Evolutionary conservation across 2,888 invertebrate species (phyloP), one percentile per base, ranked within the genome.

Genomic region (Ditylenchus weischeri): DNA sequence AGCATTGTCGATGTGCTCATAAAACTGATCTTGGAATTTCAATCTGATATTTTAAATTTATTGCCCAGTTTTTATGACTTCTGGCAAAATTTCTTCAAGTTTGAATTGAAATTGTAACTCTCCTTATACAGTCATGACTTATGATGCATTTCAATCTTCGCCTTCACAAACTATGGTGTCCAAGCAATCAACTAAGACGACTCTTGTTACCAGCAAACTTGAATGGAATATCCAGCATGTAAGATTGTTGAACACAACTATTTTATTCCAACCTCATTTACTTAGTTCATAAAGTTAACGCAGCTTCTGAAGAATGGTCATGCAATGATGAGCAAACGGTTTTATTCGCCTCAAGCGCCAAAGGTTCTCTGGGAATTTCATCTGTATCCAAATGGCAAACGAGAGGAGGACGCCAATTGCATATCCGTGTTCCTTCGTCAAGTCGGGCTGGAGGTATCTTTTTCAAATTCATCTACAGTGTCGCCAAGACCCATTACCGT

Each of bases 331-430:
- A 75, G 75, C 38, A 69, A 75, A 29, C 78, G 75, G 65, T 81
- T 81, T 66, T 74, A 75, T 15, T 75, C 75, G 18, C 76, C 78
- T 15, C 75, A 74, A 54, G 78, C 76, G 0, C 72, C 78, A 7
- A 72, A 72, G 1, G 78, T 81, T 15, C 71, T 75, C 19, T 81
- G 81, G 81, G 81, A 81, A 63, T 64, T 81, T 59, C 80, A 81
- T 63, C 77, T 81, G 0, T 81, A 81, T 71, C 81, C 81, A 38
- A 81, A 80, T 61, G 81, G 81, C 15, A 81, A 81, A 60, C 73
- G 81, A 1, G 80, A 81, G 48, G 81, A 81, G 57, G 80, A 81
- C 64, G 62, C 64, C 61, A 68, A 68, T 38, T 64, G 62, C 57
- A 23, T 38, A 29, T n/a, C 63, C 21, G 61, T 59, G 11, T 59